Evolutionary conservation across 2,113 vertebrate genomes (phyloP), one percentile per base, ranked within the genome.

Genomic region (Hippoglossus stenolepis): DNA sequence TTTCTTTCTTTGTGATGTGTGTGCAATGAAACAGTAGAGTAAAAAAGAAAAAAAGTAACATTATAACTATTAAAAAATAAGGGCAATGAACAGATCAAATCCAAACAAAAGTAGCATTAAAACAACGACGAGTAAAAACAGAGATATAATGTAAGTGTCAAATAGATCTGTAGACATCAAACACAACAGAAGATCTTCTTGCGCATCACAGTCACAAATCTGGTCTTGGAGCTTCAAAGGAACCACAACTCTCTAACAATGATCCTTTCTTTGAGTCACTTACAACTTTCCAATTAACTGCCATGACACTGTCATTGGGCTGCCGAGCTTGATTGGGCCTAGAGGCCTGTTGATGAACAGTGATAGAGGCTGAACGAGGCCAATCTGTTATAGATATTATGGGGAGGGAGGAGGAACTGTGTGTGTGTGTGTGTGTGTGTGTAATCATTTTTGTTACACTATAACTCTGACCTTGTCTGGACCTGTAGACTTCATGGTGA

Each of bases 231-330:
- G 76, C 87, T 90, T 92, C 88, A 91, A 88, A 91, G 84, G 79
- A 82, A 63, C 68, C n/a, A 9, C 67, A 77, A 70, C 64, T 84
- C 81, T 81, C 69, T 73, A 85, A 82, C 73, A 61, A 80, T 66
- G 63, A 82, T 79, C 51, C 14, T 69, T 31, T 68, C 73, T 82
- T 77, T 76, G 75, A 85, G 69, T 59, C 60, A 66, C 51, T 24
- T 24, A 51, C 77, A 84, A 86, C 82, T 87, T 91, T 93, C 77
- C 80, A 92, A 24, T 93, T 92, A 93, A 90, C 83, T 73, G 70
- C 65, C 63, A 74, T 82, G 88, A 93, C 90, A 92, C 74, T 74
- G 79, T 85, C 64, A 93, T 93, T 90, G 85, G 77, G 87, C 84
- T 85, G 71, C 73, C 63, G 73, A 82, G 82, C 69, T 23, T 82